A percentile compares a stretch with the other conserved stretches of the same genome.
Evolutionary conservation across 1,140 invertebrate genomes (phyloP).

Genomic region (Telenomus remus): DNA sequence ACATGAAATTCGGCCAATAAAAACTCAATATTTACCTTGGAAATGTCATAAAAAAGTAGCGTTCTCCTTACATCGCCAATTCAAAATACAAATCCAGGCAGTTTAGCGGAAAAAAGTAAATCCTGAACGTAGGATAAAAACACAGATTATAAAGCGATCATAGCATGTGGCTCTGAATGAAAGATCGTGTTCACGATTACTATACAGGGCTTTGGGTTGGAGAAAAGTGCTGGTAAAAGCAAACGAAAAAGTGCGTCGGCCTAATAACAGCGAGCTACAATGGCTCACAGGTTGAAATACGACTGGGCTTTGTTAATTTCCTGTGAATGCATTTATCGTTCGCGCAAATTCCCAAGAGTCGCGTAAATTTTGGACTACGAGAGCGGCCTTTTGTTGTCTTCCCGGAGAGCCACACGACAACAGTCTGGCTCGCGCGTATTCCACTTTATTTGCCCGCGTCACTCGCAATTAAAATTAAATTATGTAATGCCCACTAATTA

Average conservation of each 20-base stretch:
- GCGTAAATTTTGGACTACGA: slow-evolving; percentile 35
- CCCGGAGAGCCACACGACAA: slow-evolving; percentile 17
- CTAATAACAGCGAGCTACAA: slow-evolving; percentile 21
- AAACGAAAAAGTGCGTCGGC: not conserved
- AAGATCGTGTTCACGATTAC: slow-evolving; percentile 19
- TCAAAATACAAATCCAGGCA: too few species aligned
- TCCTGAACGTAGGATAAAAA: not conserved
- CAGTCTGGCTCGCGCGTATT: not conserved
- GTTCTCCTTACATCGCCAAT: too few species aligned
- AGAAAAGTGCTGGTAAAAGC: not conserved
- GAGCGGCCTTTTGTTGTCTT: slow-evolving; percentile 36
- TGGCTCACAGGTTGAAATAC: slow-evolving; percentile 31
- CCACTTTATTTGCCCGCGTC: slow-evolving; percentile 6
- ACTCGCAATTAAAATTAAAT: slow-evolving; percentile 35
- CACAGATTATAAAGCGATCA: slow-evolving; percentile 4
- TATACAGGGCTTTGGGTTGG: not conserved
- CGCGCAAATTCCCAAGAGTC: slow-evolving; percentile 39
- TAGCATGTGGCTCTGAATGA: not conserved
- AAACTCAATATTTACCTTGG: too few species aligned
- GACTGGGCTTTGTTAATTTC: slow-evolving; percentile 43
- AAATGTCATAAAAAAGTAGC: too few species aligned
- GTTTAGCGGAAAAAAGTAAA: too few species aligned
- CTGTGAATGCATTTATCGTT: slow-evolving; percentile 49
- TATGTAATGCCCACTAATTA: slow-evolving; percentile 27
- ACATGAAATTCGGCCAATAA: too few species aligned